Evolutionary conservation across 2,113 vertebrate genomes (phyloP), one percentile per base, ranked within the genome.

Genomic region (Lathamus discolor): DNA sequence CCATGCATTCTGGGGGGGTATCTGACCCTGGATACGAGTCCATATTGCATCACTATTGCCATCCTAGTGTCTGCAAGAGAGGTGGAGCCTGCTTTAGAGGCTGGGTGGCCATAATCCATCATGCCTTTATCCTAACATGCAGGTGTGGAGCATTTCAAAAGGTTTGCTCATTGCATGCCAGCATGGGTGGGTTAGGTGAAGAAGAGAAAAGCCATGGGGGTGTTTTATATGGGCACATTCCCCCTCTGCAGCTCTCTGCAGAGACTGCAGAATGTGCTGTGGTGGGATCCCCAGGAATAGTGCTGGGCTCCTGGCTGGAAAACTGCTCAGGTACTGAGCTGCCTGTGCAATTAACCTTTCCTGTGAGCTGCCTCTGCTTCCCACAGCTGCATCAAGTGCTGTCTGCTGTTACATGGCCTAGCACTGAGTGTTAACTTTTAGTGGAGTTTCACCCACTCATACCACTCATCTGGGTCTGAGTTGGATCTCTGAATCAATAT

Each of bases 1-100:
- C 48, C 2, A 0, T 15, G 5, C 1, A 1, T 64, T 81, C 79
- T 41, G 4, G 44, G 3, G 0, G 49, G 66, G 25, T 37, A 9
- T 68, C 51, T 91, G 86, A 81, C 52, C 83, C 52, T 0, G 0
- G 31, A 29, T 11, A 6, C 0, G 17, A 82, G 77, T 67, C 8
- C 20, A 0, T 77, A 24, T 91, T 95, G 86, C 86, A 73, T 92
- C 69, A 75, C 39, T 19, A 54, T 55, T 67, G n/a, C 68, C 43
- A 33, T 49, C 49, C 20, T 43, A 17, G 31, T 79, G 81, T 57
- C 69, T 89, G 69, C 70, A 68, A 48, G 61, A 86, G 69, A 77
- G 86, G 85, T 76, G 88, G 88, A 84, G 81, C 35, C 48, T 78
- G 76, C 39, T 82, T 55, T 75, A 86, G 73, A 67, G 64, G 63